Evolutionary conservation across 23 tunicate species (phyloP).

Genomic region (Corella eumyota): DNA sequence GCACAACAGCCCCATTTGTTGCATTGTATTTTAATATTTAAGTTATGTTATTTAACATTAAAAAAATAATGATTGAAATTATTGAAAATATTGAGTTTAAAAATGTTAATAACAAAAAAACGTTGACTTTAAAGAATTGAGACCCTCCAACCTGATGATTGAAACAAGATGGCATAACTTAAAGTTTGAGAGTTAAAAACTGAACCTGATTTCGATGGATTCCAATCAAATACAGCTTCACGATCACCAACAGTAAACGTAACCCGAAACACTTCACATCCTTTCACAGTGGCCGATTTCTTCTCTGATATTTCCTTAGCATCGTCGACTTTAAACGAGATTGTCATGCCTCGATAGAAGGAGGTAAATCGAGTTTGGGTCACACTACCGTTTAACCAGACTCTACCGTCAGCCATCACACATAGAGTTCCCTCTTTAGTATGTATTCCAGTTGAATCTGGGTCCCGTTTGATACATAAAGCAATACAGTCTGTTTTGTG

Average conservation of each 20-base stretch:
- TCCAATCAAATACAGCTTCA: conserved; percentile 89
- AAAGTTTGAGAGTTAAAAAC: conserved; percentile 25
- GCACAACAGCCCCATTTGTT: too few relatives aligned
- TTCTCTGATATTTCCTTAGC: background rate
- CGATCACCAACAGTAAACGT: conserved; percentile 43
- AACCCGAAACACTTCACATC: conserved; percentile 23
- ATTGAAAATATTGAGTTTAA: too few relatives aligned
- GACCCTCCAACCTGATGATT: conserved; percentile 62
- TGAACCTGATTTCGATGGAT: conserved; percentile 20
- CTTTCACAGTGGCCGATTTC: conserved; percentile 3
- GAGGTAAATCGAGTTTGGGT: conserved; percentile 54
- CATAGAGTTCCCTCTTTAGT: conserved; percentile 39
- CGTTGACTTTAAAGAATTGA: conserved; percentile 22
- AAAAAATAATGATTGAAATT: too few relatives aligned
- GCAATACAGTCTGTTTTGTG: conserved; percentile 41
- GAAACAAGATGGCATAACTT: conserved; percentile 44
- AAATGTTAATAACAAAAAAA: too few relatives aligned
- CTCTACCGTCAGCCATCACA: conserved; percentile 41
- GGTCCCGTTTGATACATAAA: conserved; percentile 21
- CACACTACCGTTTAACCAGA: conserved; percentile 61
- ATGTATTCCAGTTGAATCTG: conserved; percentile 35
- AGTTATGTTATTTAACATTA: too few relatives aligned
- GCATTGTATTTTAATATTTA: too few relatives aligned
- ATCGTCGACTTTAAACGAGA: conserved; percentile 32
- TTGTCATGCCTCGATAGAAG: conserved; percentile 34